These are phyloP conservation scores for Tetrapedia diversipes DNA, from an alignment of 2,888 invertebrate species.

Conservation along the genomic window DNA sequence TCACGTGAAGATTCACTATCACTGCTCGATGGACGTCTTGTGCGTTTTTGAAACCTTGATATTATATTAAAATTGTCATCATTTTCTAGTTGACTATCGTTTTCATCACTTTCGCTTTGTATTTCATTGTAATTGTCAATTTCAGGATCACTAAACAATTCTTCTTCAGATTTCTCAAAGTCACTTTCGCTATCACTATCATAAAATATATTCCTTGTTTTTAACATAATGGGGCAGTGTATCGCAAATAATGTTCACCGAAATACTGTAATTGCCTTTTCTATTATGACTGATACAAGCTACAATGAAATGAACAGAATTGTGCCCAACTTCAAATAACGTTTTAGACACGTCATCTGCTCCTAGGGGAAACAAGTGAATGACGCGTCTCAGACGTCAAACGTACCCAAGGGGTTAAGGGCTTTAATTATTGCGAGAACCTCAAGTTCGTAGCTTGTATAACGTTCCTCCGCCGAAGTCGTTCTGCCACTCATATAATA, in stretches of 20 bases:
- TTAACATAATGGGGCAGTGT: conserved; percentile 12
- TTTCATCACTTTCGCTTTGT: conserved; percentile 2
- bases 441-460: no score
- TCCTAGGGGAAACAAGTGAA: neutral
- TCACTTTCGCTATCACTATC: conserved; percentile 22
- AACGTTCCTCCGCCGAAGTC: no score
- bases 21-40: neutral
- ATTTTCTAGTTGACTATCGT: neutral
- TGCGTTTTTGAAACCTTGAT: no score
- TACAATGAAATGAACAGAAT: conserved; percentile 10
- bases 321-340: neutral
- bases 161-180: conserved; percentile 23
- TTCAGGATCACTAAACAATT: conserved; percentile 24
- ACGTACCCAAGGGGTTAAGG: neutral
- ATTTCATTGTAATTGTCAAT: conserved; percentile 23
- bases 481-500: no score
- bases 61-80: neutral
- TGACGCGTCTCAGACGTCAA: neutral
- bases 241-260: conserved; percentile 32
- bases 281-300: conserved; percentile 31
- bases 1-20: conserved; percentile 2
- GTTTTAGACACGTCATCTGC: neutral
- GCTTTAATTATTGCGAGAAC: no score
- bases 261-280: conserved; percentile 36
- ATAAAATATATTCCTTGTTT: no score